A percentile compares a stretch with the other conserved stretches of the same genome.
These are phyloP conservation scores for Cercocebus atys DNA, from an alignment of 2,113 vertebrate genomes.

Conservation along the genomic window DNA sequence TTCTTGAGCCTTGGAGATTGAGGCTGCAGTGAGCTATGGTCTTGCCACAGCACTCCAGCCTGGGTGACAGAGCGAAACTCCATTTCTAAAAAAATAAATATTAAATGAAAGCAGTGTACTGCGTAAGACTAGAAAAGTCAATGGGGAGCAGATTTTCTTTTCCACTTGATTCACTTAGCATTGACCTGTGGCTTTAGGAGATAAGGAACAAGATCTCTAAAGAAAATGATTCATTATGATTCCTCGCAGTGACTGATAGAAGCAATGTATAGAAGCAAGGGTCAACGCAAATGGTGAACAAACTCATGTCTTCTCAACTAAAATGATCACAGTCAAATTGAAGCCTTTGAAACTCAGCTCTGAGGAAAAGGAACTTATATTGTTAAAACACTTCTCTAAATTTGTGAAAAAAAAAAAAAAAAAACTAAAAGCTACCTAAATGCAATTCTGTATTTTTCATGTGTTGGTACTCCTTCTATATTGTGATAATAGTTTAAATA, in stretches of 20 bases:
- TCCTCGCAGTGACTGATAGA: slow-evolving; percentile 23
- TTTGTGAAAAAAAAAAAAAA: neutral
- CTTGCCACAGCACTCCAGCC: too few relatives aligned
- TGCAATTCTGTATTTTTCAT: neutral
- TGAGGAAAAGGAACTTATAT: slow-evolving; percentile 24
- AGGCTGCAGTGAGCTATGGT: too few relatives aligned
- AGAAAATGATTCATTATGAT: slow-evolving; percentile 13
- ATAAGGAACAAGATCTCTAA: neutral
- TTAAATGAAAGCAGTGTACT: neutral
- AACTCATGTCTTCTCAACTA: slow-evolving; percentile 25
- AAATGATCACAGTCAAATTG: neutral
- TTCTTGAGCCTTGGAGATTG: too few relatives aligned
- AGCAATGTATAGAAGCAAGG: neutral
- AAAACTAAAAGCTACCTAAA: neutral
- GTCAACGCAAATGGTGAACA: slow-evolving; percentile 51
- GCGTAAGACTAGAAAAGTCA: neutral
- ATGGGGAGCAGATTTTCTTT: neutral
- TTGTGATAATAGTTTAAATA: neutral
- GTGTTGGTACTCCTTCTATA: neutral
- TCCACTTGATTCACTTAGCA: neutral
- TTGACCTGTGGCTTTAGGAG: neutral
- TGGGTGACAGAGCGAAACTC: too few relatives aligned
- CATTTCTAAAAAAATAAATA: too few relatives aligned
- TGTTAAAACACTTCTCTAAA: slow-evolving; percentile 1
- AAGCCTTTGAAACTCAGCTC: slow-evolving; percentile 58